These are phyloP conservation scores for Zingel zingel DNA, from an alignment of 2,113 vertebrate species.

Conservation along the genomic window DNA sequence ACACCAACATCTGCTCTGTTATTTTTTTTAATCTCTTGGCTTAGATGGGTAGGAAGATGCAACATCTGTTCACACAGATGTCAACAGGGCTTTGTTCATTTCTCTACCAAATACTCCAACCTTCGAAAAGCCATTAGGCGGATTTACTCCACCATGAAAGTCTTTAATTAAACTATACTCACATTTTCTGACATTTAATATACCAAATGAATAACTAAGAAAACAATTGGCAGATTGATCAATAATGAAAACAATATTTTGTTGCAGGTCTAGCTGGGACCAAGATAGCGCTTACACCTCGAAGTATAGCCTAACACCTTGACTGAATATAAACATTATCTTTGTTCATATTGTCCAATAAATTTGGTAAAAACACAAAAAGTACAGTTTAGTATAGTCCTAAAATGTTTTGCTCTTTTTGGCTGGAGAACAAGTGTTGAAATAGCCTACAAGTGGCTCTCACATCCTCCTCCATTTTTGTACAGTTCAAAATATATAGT, in stretches of 20 bases:
- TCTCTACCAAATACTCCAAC: constrained; percentile 3
- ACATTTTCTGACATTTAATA: neutral
- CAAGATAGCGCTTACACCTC: neutral
- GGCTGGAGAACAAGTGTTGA: neutral
- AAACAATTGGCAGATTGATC: neutral
- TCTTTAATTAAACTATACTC: neutral
- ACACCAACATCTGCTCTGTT: constrained; percentile 50
- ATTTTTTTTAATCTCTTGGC: constrained; percentile 30
- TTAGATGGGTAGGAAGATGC: constrained; percentile 6
- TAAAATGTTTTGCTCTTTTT: neutral
- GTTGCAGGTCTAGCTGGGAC: neutral
- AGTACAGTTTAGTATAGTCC: neutral
- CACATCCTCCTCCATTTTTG: neutral
- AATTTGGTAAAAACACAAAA: neutral
- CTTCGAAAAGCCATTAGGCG: neutral
- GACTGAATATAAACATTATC: neutral
- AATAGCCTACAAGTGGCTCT: neutral
- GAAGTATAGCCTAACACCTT: neutral
- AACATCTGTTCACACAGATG: constrained; percentile 64
- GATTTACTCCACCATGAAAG: constrained; percentile 1
- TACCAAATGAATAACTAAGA: neutral
- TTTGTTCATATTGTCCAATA: neutral
- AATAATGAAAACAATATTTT: neutral
- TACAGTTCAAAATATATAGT: neutral
- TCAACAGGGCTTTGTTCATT: constrained; percentile 34